Conservation (phyloP, 2,888 invertebrate species). For the Calameuta pallipes region DNA sequence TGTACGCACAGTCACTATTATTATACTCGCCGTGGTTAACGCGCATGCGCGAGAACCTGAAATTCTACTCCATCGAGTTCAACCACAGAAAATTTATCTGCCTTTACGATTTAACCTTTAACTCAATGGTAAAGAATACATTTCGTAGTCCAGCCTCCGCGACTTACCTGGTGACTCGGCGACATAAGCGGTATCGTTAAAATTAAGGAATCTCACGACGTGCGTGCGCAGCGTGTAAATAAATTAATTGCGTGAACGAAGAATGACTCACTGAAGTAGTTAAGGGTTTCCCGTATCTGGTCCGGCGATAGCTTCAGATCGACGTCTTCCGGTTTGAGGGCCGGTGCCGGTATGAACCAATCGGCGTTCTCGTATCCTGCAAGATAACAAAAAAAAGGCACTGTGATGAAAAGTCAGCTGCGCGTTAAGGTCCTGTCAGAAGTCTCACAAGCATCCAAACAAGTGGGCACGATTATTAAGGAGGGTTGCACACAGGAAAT, state of each 20-base stretch:
- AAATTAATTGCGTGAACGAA: neutral
- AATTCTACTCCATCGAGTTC: fast-evolving
- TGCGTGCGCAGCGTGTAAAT: neutral
- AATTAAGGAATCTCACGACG: neutral
- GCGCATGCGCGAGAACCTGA: neutral
- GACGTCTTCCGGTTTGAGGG: slow-evolving; percentile 77
- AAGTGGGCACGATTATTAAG: slow-evolving; percentile 30
- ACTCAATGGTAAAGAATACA: neutral
- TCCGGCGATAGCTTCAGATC: slow-evolving; percentile 90
- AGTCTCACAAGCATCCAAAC: slow-evolving; percentile 24
- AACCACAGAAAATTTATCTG: neutral
- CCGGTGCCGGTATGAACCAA: slow-evolving; percentile 93
- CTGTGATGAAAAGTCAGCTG: slow-evolving; percentile 2
- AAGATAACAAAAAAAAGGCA: slow-evolving; percentile 27
- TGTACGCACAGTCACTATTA: neutral
- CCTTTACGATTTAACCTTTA: neutral
- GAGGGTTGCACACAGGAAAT: neutral
- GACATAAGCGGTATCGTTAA: neutral
- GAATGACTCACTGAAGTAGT: slow-evolving; percentile 92
- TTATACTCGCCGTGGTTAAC: neutral
- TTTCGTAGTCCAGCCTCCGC: neutral
- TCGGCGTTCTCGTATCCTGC: slow-evolving; percentile 91
- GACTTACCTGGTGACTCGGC: neutral
- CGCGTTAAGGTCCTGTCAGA: neutral
- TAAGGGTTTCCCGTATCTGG: slow-evolving; percentile 94